phyloP scores from a whole-genome alignment of 2,797 vertebrate genomes.

The Acropternis orthonyx region DNA sequence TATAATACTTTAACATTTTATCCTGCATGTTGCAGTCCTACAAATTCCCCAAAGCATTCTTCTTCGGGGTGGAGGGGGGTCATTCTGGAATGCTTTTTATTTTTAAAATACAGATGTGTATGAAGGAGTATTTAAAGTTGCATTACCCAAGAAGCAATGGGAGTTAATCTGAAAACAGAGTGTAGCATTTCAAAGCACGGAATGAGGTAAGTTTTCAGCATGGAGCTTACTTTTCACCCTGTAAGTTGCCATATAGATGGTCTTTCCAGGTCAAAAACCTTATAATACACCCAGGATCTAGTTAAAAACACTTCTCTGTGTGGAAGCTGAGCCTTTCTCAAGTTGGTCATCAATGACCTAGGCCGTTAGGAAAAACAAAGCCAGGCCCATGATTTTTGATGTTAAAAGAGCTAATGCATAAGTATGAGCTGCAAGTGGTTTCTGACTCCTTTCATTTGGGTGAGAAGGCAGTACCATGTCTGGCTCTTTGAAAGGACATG shows the following conservation, averaged over 20 bases:
- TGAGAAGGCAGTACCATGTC: neutral
- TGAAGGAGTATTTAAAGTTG: neutral
- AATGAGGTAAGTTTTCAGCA: neutral
- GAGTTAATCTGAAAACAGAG: constrained; percentile 16
- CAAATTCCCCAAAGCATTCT: constrained; percentile 17
- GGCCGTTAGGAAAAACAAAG: neutral
- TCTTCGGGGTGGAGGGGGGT: neutral
- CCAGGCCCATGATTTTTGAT: neutral
- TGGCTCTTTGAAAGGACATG: neutral
- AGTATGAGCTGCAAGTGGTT: neutral
- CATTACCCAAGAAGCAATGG: neutral
- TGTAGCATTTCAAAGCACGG: constrained; percentile 15
- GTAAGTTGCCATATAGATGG: neutral
- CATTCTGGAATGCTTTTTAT: constrained; percentile 12
- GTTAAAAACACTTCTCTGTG: neutral
- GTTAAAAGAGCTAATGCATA: neutral
- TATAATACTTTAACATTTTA: neutral
- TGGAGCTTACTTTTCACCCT: neutral
- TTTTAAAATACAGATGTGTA: constrained; percentile 1
- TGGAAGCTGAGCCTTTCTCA: neutral
- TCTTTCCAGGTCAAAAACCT: neutral
- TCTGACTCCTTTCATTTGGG: fast-evolving
- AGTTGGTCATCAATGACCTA: neutral
- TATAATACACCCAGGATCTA: neutral
- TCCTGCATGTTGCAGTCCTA: neutral